phyloP scores from a whole-genome alignment of 2,113 vertebrate genomes.

The Paradisaea rubra region DNA sequence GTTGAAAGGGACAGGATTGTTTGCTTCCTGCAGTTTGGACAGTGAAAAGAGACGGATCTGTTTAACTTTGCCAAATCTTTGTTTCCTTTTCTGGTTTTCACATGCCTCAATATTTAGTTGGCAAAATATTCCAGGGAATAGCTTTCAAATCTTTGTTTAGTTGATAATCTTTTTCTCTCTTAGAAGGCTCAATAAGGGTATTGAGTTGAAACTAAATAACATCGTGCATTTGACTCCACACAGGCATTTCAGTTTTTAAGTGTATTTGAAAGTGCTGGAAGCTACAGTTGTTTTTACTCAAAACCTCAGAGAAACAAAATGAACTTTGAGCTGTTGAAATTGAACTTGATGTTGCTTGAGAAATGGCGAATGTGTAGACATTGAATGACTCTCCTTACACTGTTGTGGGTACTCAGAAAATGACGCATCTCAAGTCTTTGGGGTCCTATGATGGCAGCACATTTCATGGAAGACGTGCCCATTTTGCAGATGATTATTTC shows the following conservation, averaged over 20 bases:
- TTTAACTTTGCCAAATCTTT: background rate
- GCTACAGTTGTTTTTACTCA: background rate
- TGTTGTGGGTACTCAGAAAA: background rate
- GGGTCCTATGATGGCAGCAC: background rate
- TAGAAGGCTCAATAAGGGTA: background rate
- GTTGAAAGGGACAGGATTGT: background rate
- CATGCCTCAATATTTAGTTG: background rate
- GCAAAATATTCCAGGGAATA: background rate
- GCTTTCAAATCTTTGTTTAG: constrained; percentile 1
- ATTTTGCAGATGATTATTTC: background rate
- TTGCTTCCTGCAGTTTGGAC: background rate
- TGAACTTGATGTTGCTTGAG: background rate
- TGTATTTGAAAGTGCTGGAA: background rate
- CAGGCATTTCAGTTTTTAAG: background rate
- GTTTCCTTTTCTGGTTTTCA: constrained; percentile 1
- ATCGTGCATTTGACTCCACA: background rate
- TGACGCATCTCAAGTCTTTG: background rate
- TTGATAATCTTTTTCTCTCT: background rate
- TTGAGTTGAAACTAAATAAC: background rate
- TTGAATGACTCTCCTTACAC: background rate
- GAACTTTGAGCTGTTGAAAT: background rate
- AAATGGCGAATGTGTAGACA: rapidly evolving
- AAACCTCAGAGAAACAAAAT: background rate
- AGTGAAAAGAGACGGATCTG: background rate
- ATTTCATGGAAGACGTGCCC: background rate